A percentile compares a stretch with the other conserved stretches of the same genome.
Evolutionary conservation across 2,797 vertebrate genomes (phyloP).

Genomic region (Characodon lateralis): DNA sequence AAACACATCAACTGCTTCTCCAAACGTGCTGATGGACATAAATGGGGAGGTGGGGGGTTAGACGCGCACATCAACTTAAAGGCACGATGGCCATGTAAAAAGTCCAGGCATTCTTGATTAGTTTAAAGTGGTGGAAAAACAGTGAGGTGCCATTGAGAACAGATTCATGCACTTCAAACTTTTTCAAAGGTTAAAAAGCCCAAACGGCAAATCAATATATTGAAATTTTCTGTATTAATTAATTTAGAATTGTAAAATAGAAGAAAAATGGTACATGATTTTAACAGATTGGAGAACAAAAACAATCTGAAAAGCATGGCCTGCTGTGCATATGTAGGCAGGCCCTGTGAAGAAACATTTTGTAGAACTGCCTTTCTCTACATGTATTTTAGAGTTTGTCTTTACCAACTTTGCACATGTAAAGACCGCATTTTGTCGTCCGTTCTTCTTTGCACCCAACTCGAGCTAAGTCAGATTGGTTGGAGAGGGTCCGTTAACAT

Average conservation of each 20-base stretch:
- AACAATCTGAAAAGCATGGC: too few species aligned
- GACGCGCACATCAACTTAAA: not conserved
- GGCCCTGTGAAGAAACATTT: too few species aligned
- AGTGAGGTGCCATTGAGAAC: not conserved
- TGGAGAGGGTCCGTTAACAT: not conserved
- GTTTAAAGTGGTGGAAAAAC: not conserved
- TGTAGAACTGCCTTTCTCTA: too few species aligned
- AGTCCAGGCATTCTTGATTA: not conserved
- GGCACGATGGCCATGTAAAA: not conserved
- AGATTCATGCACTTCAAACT: not conserved
- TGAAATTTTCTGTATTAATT: not conserved
- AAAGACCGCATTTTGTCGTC: not conserved
- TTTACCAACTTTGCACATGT: not conserved
- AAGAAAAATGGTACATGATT: too few species aligned
- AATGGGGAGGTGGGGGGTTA: not conserved
- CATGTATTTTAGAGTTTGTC: not conserved
- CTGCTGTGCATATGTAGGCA: too few species aligned
- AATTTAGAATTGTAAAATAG: not conserved
- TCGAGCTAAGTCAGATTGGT: not conserved
- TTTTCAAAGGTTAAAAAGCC: not conserved
- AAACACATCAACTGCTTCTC: constrained; percentile 43
- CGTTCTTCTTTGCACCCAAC: not conserved
- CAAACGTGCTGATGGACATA: constrained; percentile 26
- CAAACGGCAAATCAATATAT: not conserved
- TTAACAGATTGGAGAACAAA: not conserved